phyloP scores from a whole-genome alignment of 2,113 vertebrate species.

The Hassar affinis region DNA sequence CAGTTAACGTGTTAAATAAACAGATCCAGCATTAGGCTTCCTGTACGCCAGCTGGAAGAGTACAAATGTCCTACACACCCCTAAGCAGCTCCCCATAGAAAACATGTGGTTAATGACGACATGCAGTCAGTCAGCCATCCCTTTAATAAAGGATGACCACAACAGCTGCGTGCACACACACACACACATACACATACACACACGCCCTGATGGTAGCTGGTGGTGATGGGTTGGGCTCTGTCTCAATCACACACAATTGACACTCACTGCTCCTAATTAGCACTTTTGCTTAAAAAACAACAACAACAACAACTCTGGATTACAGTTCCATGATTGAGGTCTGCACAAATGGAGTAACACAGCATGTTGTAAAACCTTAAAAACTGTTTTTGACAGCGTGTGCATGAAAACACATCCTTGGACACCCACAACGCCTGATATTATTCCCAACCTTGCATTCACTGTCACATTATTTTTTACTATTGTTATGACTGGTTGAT shows the following conservation, averaged over 20 bases:
- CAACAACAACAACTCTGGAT: not conserved
- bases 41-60: conserved; percentile 19
- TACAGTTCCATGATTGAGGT: not conserved
- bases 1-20: conserved; percentile 14
- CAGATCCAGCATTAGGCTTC: not conserved
- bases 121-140: conserved; percentile 32
- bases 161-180: conserved; percentile 32
- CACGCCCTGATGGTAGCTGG: conserved; percentile 14
- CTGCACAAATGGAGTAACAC: not conserved
- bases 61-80: conserved; percentile 31
- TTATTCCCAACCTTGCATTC: not conserved
- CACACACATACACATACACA: not conserved
- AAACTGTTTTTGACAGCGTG: not conserved
- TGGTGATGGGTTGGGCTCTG: conserved; percentile 26
- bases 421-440: not conserved
- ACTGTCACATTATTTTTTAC: not conserved
- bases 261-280: conserved; percentile 25
- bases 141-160: conserved; percentile 50
- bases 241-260: conserved; percentile 5
- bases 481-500: conserved; percentile 20
- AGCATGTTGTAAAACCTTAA: not conserved
- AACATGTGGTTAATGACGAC: conserved; percentile 47
- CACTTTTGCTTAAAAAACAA: conserved; percentile 13
- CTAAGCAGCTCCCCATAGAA: conserved; percentile 38
- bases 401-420: not conserved